Evolutionary conservation across 2,797 vertebrate species (phyloP).

Genomic region (Malacoctenus gilli): DNA sequence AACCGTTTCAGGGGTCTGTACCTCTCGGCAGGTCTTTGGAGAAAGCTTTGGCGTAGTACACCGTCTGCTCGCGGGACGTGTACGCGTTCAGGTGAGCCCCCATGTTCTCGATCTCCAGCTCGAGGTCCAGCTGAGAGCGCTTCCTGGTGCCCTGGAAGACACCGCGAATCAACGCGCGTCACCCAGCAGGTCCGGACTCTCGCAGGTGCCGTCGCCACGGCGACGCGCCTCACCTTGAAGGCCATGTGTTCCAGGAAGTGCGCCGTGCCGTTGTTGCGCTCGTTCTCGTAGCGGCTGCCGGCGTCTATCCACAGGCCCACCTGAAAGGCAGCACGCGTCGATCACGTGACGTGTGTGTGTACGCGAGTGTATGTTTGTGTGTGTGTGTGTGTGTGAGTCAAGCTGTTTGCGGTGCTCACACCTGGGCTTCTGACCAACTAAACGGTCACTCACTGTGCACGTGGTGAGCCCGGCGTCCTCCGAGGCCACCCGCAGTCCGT

Average conservation of each 20-base stretch:
- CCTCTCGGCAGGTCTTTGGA: slow-evolving; percentile 95
- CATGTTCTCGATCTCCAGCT: slow-evolving; percentile 99
- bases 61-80: slow-evolving; percentile 95
- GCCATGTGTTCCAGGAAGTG: slow-evolving; percentile 99
- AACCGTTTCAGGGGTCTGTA: slow-evolving; percentile 57
- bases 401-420: no score
- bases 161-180: no score
- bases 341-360: no score
- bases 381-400: no score
- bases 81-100: slow-evolving; percentile 97
- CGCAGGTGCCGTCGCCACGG: no score
- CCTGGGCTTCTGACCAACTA: no score
- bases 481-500: slow-evolving; percentile 93
- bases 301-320: slow-evolving; percentile 99
- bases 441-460: slow-evolving; percentile 83
- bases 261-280: slow-evolving; percentile 97
- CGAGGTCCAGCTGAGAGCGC: slow-evolving; percentile 94
- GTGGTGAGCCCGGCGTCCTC: slow-evolving; percentile 94
- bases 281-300: slow-evolving; percentile 96
- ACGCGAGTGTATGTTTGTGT: no score
- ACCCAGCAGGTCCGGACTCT: no score
- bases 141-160: slow-evolving; percentile 98
- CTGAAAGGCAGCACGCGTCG: slow-evolving; percentile 69
- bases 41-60: slow-evolving; percentile 98
- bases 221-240: slow-evolving; percentile 89